Percentiles rank a stretch among this genome's conserved stretches.
These are phyloP conservation scores for Pardosa pseudoannulata DNA, from an alignment of 2,888 invertebrate species.

Conservation along the genomic window DNA sequence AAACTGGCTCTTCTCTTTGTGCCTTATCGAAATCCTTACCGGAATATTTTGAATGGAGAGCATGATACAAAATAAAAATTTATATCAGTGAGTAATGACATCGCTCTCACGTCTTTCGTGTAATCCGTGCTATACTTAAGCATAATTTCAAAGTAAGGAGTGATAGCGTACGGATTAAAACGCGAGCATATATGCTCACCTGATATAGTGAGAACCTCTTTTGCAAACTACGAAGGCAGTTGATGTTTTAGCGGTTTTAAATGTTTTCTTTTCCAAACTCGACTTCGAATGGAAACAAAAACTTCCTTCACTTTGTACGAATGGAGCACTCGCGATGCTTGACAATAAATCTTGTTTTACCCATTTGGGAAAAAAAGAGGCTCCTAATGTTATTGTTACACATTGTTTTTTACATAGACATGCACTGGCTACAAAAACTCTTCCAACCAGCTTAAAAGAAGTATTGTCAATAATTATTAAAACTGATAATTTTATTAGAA, in stretches of 20 bases:
- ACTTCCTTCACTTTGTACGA: constrained; percentile 82
- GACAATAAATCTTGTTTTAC: constrained; percentile 31
- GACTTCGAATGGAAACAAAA: constrained; percentile 73
- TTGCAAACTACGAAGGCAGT: constrained; percentile 53
- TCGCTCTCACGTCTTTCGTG: too few species aligned
- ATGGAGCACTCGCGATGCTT: constrained; percentile 26
- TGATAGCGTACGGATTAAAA: too few species aligned
- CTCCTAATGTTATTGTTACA: constrained; percentile 12
- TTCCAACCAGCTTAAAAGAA: constrained; percentile 56
- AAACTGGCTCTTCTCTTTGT: too few species aligned
- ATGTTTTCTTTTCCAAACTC: constrained; percentile 47
- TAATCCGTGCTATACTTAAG: too few species aligned
- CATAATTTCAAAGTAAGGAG: too few species aligned
- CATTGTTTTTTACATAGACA: constrained; percentile 39
- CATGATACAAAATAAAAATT: too few species aligned
- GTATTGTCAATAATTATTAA: constrained; percentile 47
- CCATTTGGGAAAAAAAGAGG: constrained; percentile 9
- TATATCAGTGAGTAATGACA: too few species aligned
- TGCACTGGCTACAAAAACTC: constrained; percentile 53
- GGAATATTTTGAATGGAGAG: too few species aligned
- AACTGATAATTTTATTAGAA: constrained; percentile 43
- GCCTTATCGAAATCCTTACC: too few species aligned
- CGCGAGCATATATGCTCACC: too few species aligned
- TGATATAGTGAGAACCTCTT: too few species aligned
- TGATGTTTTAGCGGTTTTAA: constrained; percentile 56